Evolutionary conservation across 2,888 invertebrate genomes (phyloP).

Genomic region (Andrena hattorfiana): DNA sequence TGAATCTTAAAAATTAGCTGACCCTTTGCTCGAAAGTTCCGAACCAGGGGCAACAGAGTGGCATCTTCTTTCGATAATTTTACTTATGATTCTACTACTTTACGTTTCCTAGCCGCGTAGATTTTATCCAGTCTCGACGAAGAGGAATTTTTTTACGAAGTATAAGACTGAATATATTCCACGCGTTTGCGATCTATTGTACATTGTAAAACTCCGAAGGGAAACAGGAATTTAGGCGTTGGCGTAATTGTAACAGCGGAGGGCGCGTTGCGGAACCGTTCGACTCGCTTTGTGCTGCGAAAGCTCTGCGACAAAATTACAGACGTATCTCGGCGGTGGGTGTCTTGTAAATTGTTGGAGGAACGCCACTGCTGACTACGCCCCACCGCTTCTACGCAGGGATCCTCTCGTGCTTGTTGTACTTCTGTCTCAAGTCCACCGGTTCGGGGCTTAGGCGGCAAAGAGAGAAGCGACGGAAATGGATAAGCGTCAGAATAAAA

Average conservation of each 20-base stretch:
- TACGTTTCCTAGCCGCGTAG: not conserved
- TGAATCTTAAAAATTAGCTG: not conserved
- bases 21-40: not conserved
- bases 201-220: not conserved
- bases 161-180: conserved; percentile 43
- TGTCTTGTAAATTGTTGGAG: conserved; percentile 7
- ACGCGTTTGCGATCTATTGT: not conserved
- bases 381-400: conserved; percentile 60
- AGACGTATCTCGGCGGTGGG: not conserved
- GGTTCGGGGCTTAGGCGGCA: not conserved
- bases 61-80: not conserved
- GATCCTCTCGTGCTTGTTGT: conserved; percentile 71
- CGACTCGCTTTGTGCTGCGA: not conserved
- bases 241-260: not conserved
- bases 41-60: not conserved
- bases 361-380: conserved; percentile 40
- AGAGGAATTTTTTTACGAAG: conserved; percentile 13
- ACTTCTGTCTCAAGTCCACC: conserved; percentile 65
- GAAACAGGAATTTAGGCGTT: not conserved
- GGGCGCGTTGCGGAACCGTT: not conserved
- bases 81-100: not conserved
- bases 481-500: no score
- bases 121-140: conserved; percentile 7
- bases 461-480: no score
- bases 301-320: conserved; percentile 7